Evolutionary conservation across 2,888 invertebrate genomes (phyloP).

Genomic region (Loripinus fragilis): DNA sequence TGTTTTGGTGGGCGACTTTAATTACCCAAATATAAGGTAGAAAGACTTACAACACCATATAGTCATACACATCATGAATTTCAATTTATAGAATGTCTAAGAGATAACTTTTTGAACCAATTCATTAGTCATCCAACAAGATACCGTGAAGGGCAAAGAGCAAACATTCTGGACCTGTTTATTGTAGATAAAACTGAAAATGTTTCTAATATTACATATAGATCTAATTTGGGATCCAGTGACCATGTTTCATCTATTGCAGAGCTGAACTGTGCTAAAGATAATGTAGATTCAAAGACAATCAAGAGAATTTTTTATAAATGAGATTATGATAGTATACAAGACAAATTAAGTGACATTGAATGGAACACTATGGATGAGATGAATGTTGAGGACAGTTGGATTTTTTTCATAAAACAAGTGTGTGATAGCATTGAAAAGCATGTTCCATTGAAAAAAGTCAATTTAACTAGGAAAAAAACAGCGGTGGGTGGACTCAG

Average conservation of each 20-base stretch:
- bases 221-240: slow-evolving; percentile 7
- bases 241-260: slow-evolving; percentile 14
- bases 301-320: slow-evolving; percentile 6
- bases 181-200: slow-evolving; percentile 9
- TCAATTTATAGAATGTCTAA: slow-evolving; percentile 2
- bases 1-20: slow-evolving; percentile 19
- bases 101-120: slow-evolving; percentile 13
- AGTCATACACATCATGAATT: slow-evolving; percentile 3
- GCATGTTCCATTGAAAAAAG: no score
- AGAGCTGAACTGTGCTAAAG: slow-evolving; percentile 6
- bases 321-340: background rate
- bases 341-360: background rate
- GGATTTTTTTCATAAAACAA: no score
- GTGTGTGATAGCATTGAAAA: no score
- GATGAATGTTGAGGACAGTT: no score
- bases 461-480: background rate
- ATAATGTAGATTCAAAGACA: background rate
- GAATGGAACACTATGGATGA: background rate
- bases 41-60: slow-evolving; percentile 10
- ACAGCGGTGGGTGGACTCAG: background rate
- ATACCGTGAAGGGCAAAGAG: slow-evolving; percentile 12
- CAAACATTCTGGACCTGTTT: slow-evolving; percentile 22
- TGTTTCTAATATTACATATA: slow-evolving; percentile 6
- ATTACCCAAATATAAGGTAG: slow-evolving; percentile 14
- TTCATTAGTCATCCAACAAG: background rate